Evolutionary conservation across 92 coral and sea anemone genomes (phyloP), one percentile per base, ranked within the genome.

Genomic region (Ricordea florida): DNA sequence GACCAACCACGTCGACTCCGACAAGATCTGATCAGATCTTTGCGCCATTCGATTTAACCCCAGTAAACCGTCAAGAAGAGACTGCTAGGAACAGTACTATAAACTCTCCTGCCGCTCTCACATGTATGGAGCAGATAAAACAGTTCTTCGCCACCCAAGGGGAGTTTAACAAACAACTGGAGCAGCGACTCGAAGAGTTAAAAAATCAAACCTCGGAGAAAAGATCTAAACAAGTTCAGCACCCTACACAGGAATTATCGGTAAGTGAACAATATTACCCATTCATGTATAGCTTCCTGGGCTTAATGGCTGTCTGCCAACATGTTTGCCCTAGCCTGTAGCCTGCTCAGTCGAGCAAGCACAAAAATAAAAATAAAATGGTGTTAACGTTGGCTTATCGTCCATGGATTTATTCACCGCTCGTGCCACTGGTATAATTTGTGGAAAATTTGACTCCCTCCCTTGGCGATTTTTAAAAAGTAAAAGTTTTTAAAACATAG

Each of bases 71-170:
- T 26, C 3, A 48, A 28, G 62, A 25, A 55, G 17, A 36, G 32
- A 55, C 21, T 28, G 62, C 62, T 55, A 55, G 62, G 28, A 40
- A 23, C 62, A 29, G 31, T 55, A 29, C 37, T 10, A 29, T n/a
- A 25, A 17, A 25, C 40, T 55, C 62, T 5, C 25, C 62, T 24
- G 59, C 59, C 38, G 62, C 62, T 55, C 28, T 55, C n/a, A n/a
- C n/a, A n/a, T n/a, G n/a, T 55, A 55, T 55, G 62, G 62, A 55
- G 62, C 62, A 55, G 62, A 5, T 55, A 29, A 29, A 55, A 25
- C 62, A 55, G 37, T 60, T 60, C 46, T 60, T 60, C 48, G 67
- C 48, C 46, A 60, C 46, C 16, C 67, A 60, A 34, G 67, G 33
- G 67, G 30, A 60, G 45, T 34, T 60, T 60, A 60, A 60, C 23